Evolutionary conservation across 2,113 vertebrate genomes (phyloP).

Genomic region (Labeo catla): DNA sequence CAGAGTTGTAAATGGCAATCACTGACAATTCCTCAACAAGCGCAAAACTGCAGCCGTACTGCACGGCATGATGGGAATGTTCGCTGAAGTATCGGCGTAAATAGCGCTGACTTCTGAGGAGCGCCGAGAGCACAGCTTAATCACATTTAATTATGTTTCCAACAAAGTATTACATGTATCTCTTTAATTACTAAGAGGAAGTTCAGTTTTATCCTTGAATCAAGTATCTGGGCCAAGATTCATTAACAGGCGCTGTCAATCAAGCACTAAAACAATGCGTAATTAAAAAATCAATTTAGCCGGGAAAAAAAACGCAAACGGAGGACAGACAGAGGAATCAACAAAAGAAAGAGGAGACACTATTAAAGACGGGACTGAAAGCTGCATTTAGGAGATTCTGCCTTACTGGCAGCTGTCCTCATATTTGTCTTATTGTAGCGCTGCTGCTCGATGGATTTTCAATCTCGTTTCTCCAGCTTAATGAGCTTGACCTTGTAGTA

Average conservation of each 20-base stretch:
- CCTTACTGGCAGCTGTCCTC: constrained; percentile 24
- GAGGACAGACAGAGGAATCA: constrained; percentile 48
- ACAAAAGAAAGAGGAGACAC: constrained; percentile 51
- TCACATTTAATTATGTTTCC: constrained; percentile 45
- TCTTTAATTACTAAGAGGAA: constrained; percentile 49
- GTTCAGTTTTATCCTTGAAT: constrained; percentile 51
- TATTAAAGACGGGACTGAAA: constrained; percentile 39
- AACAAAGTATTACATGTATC: constrained; percentile 42
- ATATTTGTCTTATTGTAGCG: not conserved
- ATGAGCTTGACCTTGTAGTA: constrained; percentile 54
- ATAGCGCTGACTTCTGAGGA: constrained; percentile 15
- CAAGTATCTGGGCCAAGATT: constrained; percentile 49
- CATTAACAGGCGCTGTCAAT: constrained; percentile 55
- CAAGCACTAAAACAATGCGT: constrained; percentile 53
- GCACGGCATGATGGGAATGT: not conserved
- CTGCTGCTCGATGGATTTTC: not conserved
- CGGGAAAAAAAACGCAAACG: constrained; percentile 10
- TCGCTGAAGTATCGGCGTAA: constrained; percentile 22
- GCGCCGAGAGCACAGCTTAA: constrained; percentile 38
- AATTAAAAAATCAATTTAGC: constrained; percentile 63
- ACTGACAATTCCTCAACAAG: not conserved
- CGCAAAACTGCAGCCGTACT: not conserved
- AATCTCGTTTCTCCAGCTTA: constrained; percentile 19
- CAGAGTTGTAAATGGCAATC: constrained; percentile 1
- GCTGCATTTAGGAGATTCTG: constrained; percentile 40